Percentiles rank a stretch among this genome's conserved stretches.
Evolutionary conservation across 2,113 vertebrate genomes (phyloP).

Genomic region (Tapirus terrestris): DNA sequence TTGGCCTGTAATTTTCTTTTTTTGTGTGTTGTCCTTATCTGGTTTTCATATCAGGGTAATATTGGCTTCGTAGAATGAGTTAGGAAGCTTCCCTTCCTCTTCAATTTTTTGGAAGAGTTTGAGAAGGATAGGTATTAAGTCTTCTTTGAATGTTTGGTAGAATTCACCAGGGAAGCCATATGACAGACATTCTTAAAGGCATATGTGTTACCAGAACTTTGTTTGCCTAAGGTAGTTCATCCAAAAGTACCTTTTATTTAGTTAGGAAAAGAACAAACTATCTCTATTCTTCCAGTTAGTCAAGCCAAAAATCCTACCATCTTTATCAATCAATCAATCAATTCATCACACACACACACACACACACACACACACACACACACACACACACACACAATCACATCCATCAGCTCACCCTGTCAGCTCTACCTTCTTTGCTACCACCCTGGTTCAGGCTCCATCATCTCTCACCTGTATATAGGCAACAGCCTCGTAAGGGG

Average conservation of each 20-base stretch:
- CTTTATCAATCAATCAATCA: background rate
- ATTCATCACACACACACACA: background rate
- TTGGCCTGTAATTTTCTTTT: too few relatives aligned
- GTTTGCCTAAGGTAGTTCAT: slow-evolving; percentile 59
- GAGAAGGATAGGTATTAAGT: too few relatives aligned
- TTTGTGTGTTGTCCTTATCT: too few relatives aligned
- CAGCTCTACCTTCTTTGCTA: background rate
- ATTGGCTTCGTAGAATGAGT: too few relatives aligned
- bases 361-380: background rate
- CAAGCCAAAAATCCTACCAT: background rate
- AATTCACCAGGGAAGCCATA: slow-evolving; percentile 18
- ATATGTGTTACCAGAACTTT: slow-evolving; percentile 63
- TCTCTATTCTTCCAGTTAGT: background rate
- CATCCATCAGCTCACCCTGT: background rate
- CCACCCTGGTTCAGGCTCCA: background rate
- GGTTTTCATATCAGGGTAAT: too few relatives aligned
- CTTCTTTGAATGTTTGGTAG: too few relatives aligned
- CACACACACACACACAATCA: background rate
- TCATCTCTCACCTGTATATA: background rate
- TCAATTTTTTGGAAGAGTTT: too few relatives aligned
- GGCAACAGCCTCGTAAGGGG: background rate
- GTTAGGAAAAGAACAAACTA: slow-evolving; percentile 38
- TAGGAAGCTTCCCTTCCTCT: too few relatives aligned
- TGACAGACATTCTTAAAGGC: slow-evolving; percentile 77
- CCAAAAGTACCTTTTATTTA: slow-evolving; percentile 25